Percentiles rank a stretch among this genome's conserved stretches.
These are phyloP conservation scores for Otolemur crassicaudatus DNA, from an alignment of 2,797 vertebrate species.

Conservation along the genomic window DNA sequence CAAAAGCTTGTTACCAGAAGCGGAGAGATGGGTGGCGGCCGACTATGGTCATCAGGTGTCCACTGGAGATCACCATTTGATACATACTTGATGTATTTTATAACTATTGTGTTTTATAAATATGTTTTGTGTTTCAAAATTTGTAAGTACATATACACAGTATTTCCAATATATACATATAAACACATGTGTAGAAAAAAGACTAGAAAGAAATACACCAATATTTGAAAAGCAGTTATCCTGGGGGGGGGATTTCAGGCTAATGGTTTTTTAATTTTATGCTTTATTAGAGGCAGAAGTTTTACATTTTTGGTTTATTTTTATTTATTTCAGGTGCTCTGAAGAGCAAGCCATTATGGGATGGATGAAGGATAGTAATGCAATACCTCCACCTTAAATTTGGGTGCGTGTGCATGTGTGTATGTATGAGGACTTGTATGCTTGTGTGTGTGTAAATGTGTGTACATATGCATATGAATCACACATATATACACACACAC, in stretches of 20 bases:
- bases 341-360: conserved; percentile 82
- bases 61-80: neutral
- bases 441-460: conserved; percentile 75
- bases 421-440: conserved; percentile 59
- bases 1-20: neutral
- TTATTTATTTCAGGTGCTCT: conserved; percentile 83
- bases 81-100: neutral
- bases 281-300: neutral
- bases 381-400: conserved; percentile 91
- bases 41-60: neutral
- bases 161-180: neutral
- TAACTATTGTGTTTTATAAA: neutral
- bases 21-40: neutral
- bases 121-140: neutral
- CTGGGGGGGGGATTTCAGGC: neutral
- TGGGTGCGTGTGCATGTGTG: neutral
- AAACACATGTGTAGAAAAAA: neutral
- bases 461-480: conserved; percentile 56
- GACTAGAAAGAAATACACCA: neutral
- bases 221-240: neutral
- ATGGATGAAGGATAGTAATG: conserved; percentile 90
- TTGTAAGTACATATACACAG: too few species aligned
- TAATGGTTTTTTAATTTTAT: neutral
- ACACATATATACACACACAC: conserved; percentile 79
- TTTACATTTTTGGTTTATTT: conserved; percentile 30